A percentile compares a stretch with the other conserved stretches of the same genome.
Conservation (phyloP, 2,113 vertebrate species). For the Rynchops niger region DNA sequence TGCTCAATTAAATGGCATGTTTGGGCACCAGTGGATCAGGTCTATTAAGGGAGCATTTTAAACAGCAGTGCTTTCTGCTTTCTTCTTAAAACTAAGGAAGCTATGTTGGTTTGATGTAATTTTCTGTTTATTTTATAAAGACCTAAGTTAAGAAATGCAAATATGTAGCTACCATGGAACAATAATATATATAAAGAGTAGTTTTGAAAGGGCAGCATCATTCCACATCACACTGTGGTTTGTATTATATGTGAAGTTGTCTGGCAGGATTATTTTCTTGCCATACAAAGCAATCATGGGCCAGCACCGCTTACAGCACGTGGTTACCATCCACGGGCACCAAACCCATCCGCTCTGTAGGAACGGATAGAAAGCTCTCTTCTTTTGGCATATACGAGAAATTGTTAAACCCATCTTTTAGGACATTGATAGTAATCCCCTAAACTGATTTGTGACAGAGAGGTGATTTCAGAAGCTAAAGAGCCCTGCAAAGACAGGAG, state of each 20-base stretch:
- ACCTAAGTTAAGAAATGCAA: background rate
- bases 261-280: background rate
- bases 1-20: background rate
- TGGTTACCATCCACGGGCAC: background rate
- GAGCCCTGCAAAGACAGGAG: background rate
- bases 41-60: background rate
- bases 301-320: background rate
- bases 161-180: rapidly evolving
- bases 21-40: background rate
- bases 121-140: background rate
- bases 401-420: background rate
- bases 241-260: background rate
- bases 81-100: background rate
- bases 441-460: background rate
- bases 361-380: background rate
- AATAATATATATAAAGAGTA: background rate
- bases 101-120: background rate
- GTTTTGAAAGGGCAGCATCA: background rate
- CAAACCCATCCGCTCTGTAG: background rate
- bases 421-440: background rate
- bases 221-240: background rate
- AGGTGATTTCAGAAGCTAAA: background rate
- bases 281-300: background rate
- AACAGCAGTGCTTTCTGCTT: background rate
- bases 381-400: background rate